Percentiles rank a stretch among this genome's conserved stretches.
These are phyloP conservation scores for Bombus superbus DNA, from an alignment of 1,140 invertebrate genomes.

Conservation along the genomic window DNA sequence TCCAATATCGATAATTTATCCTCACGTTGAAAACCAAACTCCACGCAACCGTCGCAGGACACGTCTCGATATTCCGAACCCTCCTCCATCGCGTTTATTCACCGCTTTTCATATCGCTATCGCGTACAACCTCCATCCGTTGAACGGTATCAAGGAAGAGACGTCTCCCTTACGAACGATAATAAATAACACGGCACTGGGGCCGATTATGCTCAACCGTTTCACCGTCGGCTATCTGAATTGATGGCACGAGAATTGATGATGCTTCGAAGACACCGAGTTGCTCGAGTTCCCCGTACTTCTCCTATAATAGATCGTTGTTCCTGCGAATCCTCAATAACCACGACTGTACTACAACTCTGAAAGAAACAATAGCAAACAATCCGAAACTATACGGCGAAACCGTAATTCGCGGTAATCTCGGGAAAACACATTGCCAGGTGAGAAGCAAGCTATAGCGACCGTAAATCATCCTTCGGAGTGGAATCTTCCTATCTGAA, in stretches of 20 bases:
- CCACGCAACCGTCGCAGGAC: background rate
- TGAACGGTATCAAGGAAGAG: slow-evolving; percentile 9
- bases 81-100: slow-evolving; percentile 4
- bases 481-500: background rate
- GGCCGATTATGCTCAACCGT: slow-evolving; percentile 5
- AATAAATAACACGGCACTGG: slow-evolving; percentile 26
- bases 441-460: background rate
- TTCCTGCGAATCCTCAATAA: background rate
- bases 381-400: background rate
- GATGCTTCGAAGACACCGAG: slow-evolving; percentile 7
- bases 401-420: background rate
- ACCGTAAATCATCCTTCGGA: background rate
- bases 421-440: background rate
- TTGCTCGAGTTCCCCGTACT: background rate
- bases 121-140: background rate
- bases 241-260: slow-evolving; percentile 29
- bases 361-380: background rate
- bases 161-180: background rate
- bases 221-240: slow-evolving; percentile 31
- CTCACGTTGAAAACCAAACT: background rate
- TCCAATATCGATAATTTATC: background rate
- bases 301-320: background rate
- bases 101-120: background rate
- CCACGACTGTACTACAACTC: background rate
- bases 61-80: background rate